Percentiles rank a stretch among this genome's conserved stretches.
Evolutionary conservation across 2,888 invertebrate species (phyloP).

Genomic region (Nectonema munidae): DNA sequence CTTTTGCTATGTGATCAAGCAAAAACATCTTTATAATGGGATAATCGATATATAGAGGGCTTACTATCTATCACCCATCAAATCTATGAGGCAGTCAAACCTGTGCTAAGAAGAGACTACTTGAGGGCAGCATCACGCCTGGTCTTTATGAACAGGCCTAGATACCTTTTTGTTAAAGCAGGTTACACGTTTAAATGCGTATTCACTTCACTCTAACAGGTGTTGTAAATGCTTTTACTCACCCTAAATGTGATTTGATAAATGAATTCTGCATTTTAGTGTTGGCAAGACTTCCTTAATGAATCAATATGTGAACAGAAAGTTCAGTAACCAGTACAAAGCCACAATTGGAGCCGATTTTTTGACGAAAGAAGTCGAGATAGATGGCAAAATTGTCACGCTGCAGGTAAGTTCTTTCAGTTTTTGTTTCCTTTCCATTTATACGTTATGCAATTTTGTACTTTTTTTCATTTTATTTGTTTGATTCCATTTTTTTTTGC

Average conservation of each 20-base stretch:
- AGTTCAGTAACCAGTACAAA: constrained; percentile 98
- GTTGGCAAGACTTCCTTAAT: constrained; percentile 97
- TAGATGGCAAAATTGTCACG: constrained; percentile 92
- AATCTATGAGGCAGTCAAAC: too few relatives aligned
- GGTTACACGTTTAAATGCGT: too few relatives aligned
- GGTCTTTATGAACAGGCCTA: constrained; percentile 6
- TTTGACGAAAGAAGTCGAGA: constrained; percentile 64
- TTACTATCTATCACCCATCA: too few relatives aligned
- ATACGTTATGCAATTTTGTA: too few relatives aligned
- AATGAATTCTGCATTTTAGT: constrained; percentile 25
- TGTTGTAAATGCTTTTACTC: not conserved
- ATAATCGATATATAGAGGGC: too few relatives aligned
- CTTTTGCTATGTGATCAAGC: too few relatives aligned
- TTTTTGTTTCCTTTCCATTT: not conserved
- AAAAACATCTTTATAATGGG: too few relatives aligned
- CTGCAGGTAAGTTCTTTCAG: constrained; percentile 33
- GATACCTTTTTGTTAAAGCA: too few relatives aligned
- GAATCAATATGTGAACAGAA: constrained; percentile 99
- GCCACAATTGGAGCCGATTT: constrained; percentile 99
- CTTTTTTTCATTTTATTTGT: too few relatives aligned
- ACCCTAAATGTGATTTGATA: constrained; percentile 1
- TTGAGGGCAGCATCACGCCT: too few relatives aligned
- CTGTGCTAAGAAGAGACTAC: too few relatives aligned
- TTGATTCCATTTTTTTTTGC: too few relatives aligned
- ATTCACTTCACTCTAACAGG: not conserved